These are phyloP conservation scores for Chloromyia formosa DNA, from an alignment of 2,888 invertebrate genomes.

Conservation along the genomic window DNA sequence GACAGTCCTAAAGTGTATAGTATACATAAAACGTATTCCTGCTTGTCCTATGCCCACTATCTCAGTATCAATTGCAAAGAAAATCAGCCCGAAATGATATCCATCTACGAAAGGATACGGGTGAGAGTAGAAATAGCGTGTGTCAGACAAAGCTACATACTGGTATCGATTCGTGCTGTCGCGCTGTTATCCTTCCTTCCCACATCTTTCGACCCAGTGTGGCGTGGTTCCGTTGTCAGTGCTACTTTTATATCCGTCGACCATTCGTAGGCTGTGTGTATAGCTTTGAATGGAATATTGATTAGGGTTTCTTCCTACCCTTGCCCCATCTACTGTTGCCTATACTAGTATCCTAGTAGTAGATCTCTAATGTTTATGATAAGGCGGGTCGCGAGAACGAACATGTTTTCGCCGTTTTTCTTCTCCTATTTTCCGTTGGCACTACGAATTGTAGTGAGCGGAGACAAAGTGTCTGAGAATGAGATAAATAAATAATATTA, in stretches of 20 bases:
- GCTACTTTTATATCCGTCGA: constrained; percentile 3
- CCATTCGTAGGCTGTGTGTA: background rate
- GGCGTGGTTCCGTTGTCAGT: background rate
- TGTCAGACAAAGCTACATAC: background rate
- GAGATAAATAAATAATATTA: constrained; percentile 11
- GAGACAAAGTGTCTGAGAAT: constrained; percentile 33
- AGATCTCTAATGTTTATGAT: background rate
- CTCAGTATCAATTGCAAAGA: too few relatives aligned
- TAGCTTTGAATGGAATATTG: constrained; percentile 7
- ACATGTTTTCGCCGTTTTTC: background rate
- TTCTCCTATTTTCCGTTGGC: constrained; percentile 11
- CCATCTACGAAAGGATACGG: too few relatives aligned
- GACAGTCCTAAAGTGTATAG: too few relatives aligned
- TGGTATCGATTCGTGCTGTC: background rate
- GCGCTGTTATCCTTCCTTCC: background rate
- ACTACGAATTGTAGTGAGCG: background rate
- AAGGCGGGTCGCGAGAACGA: background rate
- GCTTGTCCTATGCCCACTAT: too few relatives aligned
- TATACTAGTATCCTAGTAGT: background rate
- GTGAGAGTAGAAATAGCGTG: too few relatives aligned
- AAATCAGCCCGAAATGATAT: too few relatives aligned
- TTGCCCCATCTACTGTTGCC: background rate
- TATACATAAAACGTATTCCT: too few relatives aligned
- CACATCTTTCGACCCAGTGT: background rate
- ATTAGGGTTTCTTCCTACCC: constrained; percentile 1